Percentiles rank a stretch among this genome's conserved stretches.
Evolutionary conservation across 1,140 invertebrate species (phyloP).

Genomic region (Drosophila malerkotliana): DNA sequence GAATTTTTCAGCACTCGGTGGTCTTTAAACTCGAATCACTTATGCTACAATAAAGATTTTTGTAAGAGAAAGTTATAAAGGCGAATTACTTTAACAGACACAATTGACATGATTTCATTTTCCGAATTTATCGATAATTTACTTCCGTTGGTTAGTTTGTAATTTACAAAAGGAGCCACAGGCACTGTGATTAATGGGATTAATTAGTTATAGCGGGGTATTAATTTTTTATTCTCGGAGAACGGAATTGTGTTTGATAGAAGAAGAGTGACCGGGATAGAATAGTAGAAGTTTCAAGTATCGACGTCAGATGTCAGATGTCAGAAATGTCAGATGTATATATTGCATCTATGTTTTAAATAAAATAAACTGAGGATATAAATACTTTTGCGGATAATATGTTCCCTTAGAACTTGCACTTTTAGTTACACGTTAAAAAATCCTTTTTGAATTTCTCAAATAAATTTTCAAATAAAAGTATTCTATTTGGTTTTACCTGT

Average conservation of each 20-base stretch:
- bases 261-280: background rate
- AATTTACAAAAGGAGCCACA: constrained; percentile 79
- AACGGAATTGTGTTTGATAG: background rate
- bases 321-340: constrained; percentile 3
- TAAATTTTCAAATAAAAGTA: background rate
- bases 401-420: no score
- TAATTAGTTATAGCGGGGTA: background rate
- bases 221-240: background rate
- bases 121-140: constrained; percentile 10
- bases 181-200: constrained; percentile 21
- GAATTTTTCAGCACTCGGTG: constrained; percentile 70
- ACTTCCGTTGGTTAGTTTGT: constrained; percentile 66
- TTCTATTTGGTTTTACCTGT: constrained; percentile 13
- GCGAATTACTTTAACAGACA: constrained; percentile 69
- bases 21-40: constrained; percentile 82
- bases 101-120: constrained; percentile 20
- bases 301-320: no score
- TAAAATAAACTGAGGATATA: background rate
- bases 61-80: constrained; percentile 71
- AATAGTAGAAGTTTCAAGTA: constrained; percentile 11
- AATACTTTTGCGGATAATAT: background rate
- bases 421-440: background rate
- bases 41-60: constrained; percentile 77
- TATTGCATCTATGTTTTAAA: constrained; percentile 1
- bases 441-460: background rate